Percentiles rank a stretch among this genome's conserved stretches.
phyloP scores from a whole-genome alignment of 2,888 invertebrate genomes.

The Brassicogethes aeneus region DNA sequence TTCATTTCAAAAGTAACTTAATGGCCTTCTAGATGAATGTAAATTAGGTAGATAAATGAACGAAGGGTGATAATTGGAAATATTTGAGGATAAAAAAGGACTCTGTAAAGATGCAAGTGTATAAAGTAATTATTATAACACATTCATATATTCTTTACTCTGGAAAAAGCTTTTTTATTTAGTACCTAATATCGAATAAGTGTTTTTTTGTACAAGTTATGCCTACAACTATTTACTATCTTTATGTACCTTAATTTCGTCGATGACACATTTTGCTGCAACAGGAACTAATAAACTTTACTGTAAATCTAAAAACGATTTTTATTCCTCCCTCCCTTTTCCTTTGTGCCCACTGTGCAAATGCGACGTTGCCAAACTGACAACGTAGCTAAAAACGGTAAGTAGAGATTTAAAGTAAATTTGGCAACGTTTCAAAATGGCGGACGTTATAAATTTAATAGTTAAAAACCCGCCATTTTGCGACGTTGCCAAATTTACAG shows the following conservation, averaged over 20 bases:
- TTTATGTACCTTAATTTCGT: constrained; percentile 28
- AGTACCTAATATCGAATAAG: constrained; percentile 20
- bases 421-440: no score
- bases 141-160: constrained; percentile 9
- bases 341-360: no score
- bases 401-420: no score
- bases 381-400: no score
- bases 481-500: no score
- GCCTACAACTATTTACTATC: constrained; percentile 24
- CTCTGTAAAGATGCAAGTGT: constrained; percentile 8
- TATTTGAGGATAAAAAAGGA: constrained; percentile 4
- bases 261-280: constrained; percentile 22
- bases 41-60: constrained; percentile 6
- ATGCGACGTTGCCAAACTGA: no score
- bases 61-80: constrained; percentile 10
- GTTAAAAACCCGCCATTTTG: no score
- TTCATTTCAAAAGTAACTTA: constrained; percentile 9
- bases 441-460: no score
- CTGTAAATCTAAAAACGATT: no score
- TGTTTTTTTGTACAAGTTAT: constrained; percentile 26
- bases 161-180: constrained; percentile 16
- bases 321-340: no score
- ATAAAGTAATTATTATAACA: constrained; percentile 9
- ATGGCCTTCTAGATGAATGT: constrained; percentile 6
- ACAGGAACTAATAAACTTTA: constrained; percentile 24